Percentiles rank a stretch among this genome's conserved stretches.
phyloP scores from a whole-genome alignment of 1,140 invertebrate species.

The Meloidogyne chitwoodi region DNA sequence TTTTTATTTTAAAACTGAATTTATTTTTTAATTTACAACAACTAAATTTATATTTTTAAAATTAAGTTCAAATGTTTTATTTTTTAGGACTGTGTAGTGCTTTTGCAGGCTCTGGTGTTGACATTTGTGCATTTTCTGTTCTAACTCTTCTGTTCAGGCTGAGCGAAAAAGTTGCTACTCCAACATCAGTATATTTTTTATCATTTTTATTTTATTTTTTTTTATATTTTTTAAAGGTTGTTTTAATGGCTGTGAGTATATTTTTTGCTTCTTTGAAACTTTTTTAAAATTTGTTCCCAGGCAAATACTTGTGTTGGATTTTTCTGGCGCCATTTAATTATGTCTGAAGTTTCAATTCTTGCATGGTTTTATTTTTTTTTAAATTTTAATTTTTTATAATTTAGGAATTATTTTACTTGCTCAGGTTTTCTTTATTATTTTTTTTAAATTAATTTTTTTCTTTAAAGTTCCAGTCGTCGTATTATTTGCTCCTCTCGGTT shows the following conservation, averaged over 20 bases:
- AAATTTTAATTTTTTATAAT: constrained; percentile 15
- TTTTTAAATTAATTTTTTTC: neutral
- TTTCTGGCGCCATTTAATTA: constrained; percentile 48
- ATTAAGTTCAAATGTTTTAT: neutral
- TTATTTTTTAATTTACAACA: neutral
- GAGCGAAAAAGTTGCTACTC: constrained; percentile 50
- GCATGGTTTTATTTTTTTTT: constrained; percentile 51
- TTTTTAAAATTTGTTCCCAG: neutral
- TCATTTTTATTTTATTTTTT: neutral
- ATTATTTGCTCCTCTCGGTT: constrained; percentile 29
- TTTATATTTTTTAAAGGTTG: neutral
- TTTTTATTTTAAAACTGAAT: too few species aligned
- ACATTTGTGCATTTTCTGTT: constrained; percentile 55
- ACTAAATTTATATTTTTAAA: too few species aligned
- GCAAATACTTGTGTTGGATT: constrained; percentile 42
- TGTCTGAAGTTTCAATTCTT: constrained; percentile 31
- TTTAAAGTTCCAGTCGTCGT: constrained; percentile 29
- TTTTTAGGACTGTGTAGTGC: constrained; percentile 45
- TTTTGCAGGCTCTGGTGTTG: constrained; percentile 51
- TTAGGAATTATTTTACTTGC: neutral
- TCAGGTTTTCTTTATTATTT: neutral
- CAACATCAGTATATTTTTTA: constrained; percentile 27
- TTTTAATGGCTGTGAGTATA: constrained; percentile 19
- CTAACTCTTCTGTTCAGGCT: constrained; percentile 54
- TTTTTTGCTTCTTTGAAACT: neutral